Conservation (phyloP, 2,888 invertebrate species). For the Patella ulyssiponensis region DNA sequence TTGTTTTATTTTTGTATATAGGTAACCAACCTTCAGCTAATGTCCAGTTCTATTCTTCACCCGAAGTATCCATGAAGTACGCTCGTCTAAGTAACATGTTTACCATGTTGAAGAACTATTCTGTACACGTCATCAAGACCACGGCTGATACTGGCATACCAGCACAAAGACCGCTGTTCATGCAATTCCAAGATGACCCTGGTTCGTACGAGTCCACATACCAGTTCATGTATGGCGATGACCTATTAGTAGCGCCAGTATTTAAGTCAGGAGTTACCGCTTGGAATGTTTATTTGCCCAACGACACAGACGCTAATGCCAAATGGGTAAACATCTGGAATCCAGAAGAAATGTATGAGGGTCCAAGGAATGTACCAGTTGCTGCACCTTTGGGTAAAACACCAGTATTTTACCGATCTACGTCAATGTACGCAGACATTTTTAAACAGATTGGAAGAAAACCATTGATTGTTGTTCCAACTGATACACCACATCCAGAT, state of each 20-base stretch:
- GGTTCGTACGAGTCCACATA: conserved; percentile 45
- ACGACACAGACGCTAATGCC: conserved; percentile 33
- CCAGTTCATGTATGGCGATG: conserved; percentile 64
- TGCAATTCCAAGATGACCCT: conserved; percentile 54
- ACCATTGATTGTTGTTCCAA: conserved; percentile 29
- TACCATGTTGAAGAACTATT: conserved; percentile 56
- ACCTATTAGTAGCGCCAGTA: conserved; percentile 65
- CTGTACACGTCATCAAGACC: conserved; percentile 34
- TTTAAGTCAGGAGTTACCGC: conserved; percentile 40
- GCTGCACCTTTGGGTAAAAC: conserved; percentile 58
- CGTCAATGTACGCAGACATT: conserved; percentile 39
- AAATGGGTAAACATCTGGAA: conserved; percentile 59
- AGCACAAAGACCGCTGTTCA: conserved; percentile 60
- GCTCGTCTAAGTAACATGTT: conserved; percentile 54
- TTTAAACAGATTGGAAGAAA: conserved; percentile 40
- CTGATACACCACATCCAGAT: neutral
- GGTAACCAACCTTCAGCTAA: conserved; percentile 59
- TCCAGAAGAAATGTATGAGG: conserved; percentile 30
- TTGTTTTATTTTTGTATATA: conserved; percentile 42
- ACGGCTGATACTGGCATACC: conserved; percentile 52
- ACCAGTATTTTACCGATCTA: conserved; percentile 60
- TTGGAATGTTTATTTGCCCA: conserved; percentile 56
- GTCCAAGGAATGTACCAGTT: conserved; percentile 41
- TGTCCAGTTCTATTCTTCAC: conserved; percentile 55
- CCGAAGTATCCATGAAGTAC: conserved; percentile 43